Percentiles rank a stretch among this genome's conserved stretches.
These are phyloP conservation scores for Danio rerio DNA, from an alignment of 2,113 vertebrate species.

Conservation along the genomic window DNA sequence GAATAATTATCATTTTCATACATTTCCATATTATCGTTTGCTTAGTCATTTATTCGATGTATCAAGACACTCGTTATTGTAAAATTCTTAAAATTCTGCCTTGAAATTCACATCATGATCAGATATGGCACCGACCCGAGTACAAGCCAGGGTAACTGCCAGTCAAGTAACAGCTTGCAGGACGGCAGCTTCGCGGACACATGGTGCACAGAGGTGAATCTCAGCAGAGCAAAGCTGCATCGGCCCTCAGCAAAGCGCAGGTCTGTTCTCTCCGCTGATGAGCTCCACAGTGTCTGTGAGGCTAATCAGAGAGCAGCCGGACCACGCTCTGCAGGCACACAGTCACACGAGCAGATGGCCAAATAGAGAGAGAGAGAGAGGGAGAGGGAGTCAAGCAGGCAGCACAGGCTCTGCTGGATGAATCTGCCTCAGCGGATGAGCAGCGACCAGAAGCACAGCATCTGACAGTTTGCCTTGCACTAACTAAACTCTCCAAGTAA, in stretches of 20 bases:
- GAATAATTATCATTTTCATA: too few species aligned
- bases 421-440: conserved; percentile 36
- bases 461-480: conserved; percentile 55
- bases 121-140: not conserved
- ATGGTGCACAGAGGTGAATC: conserved; percentile 28
- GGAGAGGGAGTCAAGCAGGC: not conserved
- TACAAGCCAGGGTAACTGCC: conserved; percentile 4
- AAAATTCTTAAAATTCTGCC: not conserved
- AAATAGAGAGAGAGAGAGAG: conserved; percentile 2
- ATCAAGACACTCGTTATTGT: not conserved
- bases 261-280: conserved; percentile 45
- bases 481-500: conserved; percentile 47
- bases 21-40: too few species aligned
- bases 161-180: conserved; percentile 44
- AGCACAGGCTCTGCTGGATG: conserved; percentile 28
- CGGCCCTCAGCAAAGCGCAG: conserved; percentile 19
- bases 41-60: too few species aligned
- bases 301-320: conserved; percentile 49
- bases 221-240: conserved; percentile 23
- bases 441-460: conserved; percentile 45
- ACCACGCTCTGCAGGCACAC: conserved; percentile 33
- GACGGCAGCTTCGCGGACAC: conserved; percentile 14
- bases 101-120: conserved; percentile 21
- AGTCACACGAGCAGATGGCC: conserved; percentile 47
- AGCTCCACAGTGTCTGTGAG: conserved; percentile 38